Conservation (phyloP, 2,888 invertebrate species). For the Tipula helvola region DNA sequence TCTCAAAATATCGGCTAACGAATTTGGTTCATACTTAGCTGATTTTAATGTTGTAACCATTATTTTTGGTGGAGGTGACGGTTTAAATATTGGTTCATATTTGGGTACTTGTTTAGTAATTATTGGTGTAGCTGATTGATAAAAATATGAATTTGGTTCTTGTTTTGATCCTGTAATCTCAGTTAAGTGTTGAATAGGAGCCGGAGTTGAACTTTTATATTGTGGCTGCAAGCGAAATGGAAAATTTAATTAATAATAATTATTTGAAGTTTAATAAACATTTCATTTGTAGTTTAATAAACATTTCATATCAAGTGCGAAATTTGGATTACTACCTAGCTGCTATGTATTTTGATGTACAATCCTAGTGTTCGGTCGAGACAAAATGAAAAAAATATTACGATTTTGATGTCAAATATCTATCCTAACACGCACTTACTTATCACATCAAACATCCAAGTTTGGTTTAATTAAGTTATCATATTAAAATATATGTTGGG, state of each 20-base stretch:
- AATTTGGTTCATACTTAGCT: conserved; percentile 26
- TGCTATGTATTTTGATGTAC: too few relatives aligned
- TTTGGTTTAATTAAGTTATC: too few relatives aligned
- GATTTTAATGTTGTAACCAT: conserved; percentile 14
- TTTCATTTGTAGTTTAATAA: background rate
- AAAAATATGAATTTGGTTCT: conserved; percentile 12
- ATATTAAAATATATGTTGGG: too few relatives aligned
- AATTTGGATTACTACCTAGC: too few relatives aligned
- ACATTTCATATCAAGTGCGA: too few relatives aligned
- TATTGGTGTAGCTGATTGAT: conserved; percentile 11
- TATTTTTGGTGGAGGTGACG: conserved; percentile 11
- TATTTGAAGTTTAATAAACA: background rate
- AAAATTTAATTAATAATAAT: background rate
- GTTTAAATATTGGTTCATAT: conserved; percentile 14
- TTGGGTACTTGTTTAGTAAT: conserved; percentile 10
- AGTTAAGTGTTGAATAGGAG: conserved; percentile 16
- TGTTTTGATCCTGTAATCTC: conserved; percentile 15
- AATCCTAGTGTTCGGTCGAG: too few relatives aligned
- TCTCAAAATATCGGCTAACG: conserved; percentile 49
- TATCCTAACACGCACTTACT: too few relatives aligned
- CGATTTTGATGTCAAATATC: too few relatives aligned
- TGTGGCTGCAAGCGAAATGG: background rate
- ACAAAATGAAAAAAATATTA: too few relatives aligned
- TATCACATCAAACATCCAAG: too few relatives aligned
- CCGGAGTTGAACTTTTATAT: background rate